These are phyloP conservation scores for Macrosiphum euphorbiae DNA, from an alignment of 2,888 invertebrate species.

Conservation along the genomic window DNA sequence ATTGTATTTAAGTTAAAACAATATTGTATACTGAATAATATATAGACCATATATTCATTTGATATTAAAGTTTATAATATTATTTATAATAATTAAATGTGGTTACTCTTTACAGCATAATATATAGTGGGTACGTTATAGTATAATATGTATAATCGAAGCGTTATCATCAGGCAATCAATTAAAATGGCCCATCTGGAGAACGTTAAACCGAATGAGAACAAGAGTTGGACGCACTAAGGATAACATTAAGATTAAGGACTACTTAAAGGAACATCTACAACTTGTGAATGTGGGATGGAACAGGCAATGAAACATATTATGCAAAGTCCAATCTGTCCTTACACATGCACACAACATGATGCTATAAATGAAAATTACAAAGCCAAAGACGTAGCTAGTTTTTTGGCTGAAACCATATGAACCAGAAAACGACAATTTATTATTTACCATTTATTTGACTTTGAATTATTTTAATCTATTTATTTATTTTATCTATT, in stretches of 20 bases:
- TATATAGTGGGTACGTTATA: not conserved
- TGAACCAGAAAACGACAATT: too few species aligned
- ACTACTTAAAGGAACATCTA: too few species aligned
- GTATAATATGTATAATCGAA: not conserved
- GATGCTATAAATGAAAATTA: not conserved
- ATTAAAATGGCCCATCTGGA: not conserved
- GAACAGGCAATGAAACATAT: not conserved
- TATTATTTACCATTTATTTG: too few species aligned
- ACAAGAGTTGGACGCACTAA: slow-evolving; percentile 11
- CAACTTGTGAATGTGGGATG: not conserved
- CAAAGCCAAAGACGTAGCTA: not conserved
- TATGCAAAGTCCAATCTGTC: not conserved
- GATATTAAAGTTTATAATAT: not conserved
- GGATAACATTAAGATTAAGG: not conserved
- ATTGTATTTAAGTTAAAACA: too few species aligned
- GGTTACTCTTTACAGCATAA: not conserved
- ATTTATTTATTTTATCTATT: too few species aligned
- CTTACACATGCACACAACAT: not conserved
- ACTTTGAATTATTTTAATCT: too few species aligned
- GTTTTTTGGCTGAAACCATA: too few species aligned
- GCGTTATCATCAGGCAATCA: not conserved
- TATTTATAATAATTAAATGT: not conserved
- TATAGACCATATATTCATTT: not conserved
- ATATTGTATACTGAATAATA: not conserved
- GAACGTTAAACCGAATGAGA: slow-evolving; percentile 10